Evolutionary conservation across 2,113 vertebrate genomes (phyloP).

Genomic region (Burhinus oedicnemus): DNA sequence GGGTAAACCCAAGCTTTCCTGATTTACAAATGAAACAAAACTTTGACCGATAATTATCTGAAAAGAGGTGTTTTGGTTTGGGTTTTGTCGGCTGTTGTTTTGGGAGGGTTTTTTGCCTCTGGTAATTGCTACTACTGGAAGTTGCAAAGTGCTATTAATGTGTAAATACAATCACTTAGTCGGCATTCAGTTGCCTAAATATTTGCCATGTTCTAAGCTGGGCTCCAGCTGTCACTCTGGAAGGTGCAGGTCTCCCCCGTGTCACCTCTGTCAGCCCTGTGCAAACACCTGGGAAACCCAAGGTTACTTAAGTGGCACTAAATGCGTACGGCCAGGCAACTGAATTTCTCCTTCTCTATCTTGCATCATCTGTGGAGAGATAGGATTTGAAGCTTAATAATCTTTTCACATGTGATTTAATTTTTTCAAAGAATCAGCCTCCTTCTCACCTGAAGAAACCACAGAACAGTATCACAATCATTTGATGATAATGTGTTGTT

Average conservation of each 20-base stretch:
- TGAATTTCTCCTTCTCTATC: background rate
- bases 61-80: fast-evolving
- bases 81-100: no score
- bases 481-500: background rate
- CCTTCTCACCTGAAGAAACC: background rate
- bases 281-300: background rate
- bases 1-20: background rate
- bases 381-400: background rate
- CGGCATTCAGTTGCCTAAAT: background rate
- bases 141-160: background rate
- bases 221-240: background rate
- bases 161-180: background rate
- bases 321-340: background rate
- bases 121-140: background rate
- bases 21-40: background rate
- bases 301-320: background rate
- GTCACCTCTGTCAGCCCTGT: background rate
- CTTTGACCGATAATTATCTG: background rate
- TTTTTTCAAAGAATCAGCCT: background rate
- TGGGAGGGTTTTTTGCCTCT: background rate
- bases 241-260: background rate
- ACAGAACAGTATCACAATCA: background rate
- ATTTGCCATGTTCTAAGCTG: background rate
- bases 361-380: background rate
- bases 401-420: background rate